Evolutionary conservation across 2,113 vertebrate genomes (phyloP), one percentile per base, ranked within the genome.

Genomic region (Protomyctophum bolini): DNA sequence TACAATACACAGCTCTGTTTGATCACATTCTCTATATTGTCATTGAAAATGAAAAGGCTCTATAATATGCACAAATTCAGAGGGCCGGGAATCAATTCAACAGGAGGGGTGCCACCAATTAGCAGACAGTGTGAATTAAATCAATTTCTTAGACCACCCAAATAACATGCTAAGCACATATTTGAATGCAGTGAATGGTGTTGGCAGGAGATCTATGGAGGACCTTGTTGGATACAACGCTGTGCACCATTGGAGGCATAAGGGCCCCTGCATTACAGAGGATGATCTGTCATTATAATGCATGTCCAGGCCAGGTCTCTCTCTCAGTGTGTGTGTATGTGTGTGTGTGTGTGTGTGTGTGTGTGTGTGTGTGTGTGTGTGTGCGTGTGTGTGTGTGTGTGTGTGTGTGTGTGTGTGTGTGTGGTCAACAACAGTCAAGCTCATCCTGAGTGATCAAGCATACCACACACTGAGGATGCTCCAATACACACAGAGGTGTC

Each of bases 241-340:
- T 76, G 14, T 46, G 78, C 77, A 71, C 80, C 68, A 80, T 54
- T 80, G 71, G 83, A 82, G 80, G 76, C 83, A 82, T 69, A 81
- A 12, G 45, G 85, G 68, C 69, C 69, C 69, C 76, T 1, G 74
- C 66, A 64, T 86, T 76, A 74, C 57, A 74, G 75, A 74, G 82
- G 85, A 88, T 91, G 89, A 93, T 90, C 92, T 86, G 82, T 80
- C 71, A 91, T 90, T 90, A 86, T 80, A 85, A 93, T 93, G 90
- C 90, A 87, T 60, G 74, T 80, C 67, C 90, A 91, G 90, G 75
- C 75, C 51, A 72, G 5, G n/a, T 15, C 14, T 29, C 50, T 21
- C 48, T 75, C 50, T n/a, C n/a, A n/a, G 51, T 66, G 64, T 66
- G 58, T 71, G 51, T 66, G 59, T 63, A 57, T 61, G 29, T 58